phyloP scores from a whole-genome alignment of 2,888 invertebrate species.

The Hoplodrina blanda region DNA sequence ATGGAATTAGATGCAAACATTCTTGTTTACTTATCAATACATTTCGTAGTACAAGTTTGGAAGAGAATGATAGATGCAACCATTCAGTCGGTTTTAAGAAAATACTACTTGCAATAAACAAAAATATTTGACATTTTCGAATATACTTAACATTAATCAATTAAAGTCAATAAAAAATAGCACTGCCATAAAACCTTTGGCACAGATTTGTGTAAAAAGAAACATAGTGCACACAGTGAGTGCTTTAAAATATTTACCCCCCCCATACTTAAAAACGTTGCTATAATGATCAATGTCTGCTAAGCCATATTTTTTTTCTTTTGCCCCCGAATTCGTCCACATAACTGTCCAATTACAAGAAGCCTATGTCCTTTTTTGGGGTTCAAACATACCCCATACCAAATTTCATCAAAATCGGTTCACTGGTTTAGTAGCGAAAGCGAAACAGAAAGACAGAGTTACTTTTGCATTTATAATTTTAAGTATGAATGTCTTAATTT shows the following conservation, averaged over 20 bases:
- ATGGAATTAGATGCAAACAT: constrained; percentile 7
- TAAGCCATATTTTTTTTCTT: too few species aligned
- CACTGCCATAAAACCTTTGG: constrained; percentile 70
- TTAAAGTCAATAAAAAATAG: constrained; percentile 25
- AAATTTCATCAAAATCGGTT: too few species aligned
- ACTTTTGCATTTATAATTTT: too few species aligned
- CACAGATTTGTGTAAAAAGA: constrained; percentile 65
- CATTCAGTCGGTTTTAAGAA: constrained; percentile 42
- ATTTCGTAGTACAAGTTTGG: neutral
- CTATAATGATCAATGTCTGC: neutral
- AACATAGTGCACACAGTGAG: constrained; percentile 40
- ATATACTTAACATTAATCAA: constrained; percentile 17
- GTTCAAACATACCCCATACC: too few species aligned
- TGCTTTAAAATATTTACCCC: constrained; percentile 35
- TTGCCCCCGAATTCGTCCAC: too few species aligned
- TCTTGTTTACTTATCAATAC: constrained; percentile 5
- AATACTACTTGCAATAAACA: constrained; percentile 21
- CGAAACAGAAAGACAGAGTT: too few species aligned
- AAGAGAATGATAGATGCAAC: neutral
- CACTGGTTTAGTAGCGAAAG: too few species aligned
- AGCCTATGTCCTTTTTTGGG: too few species aligned
- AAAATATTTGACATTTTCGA: constrained; percentile 18
- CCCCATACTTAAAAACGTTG: neutral
- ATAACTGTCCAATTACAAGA: too few species aligned
- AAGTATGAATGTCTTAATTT: neutral